Conservation (phyloP, 2,888 invertebrate genomes). For the Drosophila mimica region DNA sequence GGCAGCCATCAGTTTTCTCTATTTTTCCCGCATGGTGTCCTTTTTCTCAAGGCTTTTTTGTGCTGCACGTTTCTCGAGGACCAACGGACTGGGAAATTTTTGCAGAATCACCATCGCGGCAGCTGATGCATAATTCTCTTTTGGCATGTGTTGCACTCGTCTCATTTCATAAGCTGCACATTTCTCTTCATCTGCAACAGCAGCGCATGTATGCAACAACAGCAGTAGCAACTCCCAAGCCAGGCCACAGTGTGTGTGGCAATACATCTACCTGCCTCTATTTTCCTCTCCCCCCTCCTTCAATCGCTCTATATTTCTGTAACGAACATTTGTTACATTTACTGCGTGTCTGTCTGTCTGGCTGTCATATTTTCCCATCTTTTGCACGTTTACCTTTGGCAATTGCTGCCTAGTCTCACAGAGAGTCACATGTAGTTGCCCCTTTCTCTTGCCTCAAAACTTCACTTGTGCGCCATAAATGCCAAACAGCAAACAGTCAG, state of each 20-base stretch:
- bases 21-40: conserved; percentile 11
- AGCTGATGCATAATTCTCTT: conserved; percentile 34
- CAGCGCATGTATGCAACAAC: background rate
- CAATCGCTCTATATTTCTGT: background rate
- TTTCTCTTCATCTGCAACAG: conserved; percentile 60
- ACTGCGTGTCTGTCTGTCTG: conserved; percentile 62
- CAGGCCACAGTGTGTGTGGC: conserved; percentile 29
- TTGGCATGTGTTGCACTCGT: conserved; percentile 60
- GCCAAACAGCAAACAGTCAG: conserved; percentile 57
- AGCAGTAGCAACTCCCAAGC: conserved; percentile 26
- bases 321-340: conserved; percentile 64
- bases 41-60: conserved; percentile 41
- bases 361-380: conserved; percentile 75
- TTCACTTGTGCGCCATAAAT: conserved; percentile 62
- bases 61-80: conserved; percentile 36
- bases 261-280: conserved; percentile 36
- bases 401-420: conserved; percentile 52
- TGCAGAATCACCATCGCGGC: conserved; percentile 6
- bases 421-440: background rate
- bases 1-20: conserved; percentile 18
- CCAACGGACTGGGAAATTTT: conserved; percentile 30
- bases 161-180: conserved; percentile 75
- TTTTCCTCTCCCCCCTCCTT: background rate
- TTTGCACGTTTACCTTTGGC: conserved; percentile 70
- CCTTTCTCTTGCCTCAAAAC: conserved; percentile 51